Percentiles rank a stretch among this genome's conserved stretches.
Evolutionary conservation across 2,797 vertebrate genomes (phyloP).

Genomic region (Chaenodraco wilsoni): DNA sequence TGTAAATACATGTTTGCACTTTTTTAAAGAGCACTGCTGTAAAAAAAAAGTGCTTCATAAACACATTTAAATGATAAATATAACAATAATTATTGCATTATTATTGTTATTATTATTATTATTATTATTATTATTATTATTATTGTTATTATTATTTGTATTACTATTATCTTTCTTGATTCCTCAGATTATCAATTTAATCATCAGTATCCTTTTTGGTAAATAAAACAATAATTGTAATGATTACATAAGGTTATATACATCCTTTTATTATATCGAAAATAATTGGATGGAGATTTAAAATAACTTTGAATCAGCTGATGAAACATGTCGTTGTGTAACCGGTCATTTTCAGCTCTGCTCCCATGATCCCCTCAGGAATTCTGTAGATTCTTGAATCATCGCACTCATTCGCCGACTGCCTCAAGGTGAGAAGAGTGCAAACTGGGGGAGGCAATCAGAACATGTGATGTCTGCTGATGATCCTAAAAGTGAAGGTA

Average conservation of each 20-base stretch:
- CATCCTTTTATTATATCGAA: background rate
- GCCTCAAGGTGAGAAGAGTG: background rate
- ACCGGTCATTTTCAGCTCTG: constrained; percentile 12
- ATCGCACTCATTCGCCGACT: background rate
- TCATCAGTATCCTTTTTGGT: background rate
- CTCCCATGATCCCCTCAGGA: constrained; percentile 56
- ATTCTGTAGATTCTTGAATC: constrained; percentile 34
- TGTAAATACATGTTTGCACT: too few species aligned
- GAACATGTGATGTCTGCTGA: constrained; percentile 44
- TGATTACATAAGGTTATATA: background rate
- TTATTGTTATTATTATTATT: too few species aligned
- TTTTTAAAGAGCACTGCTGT: too few species aligned
- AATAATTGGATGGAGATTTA: background rate
- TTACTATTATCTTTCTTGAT: too few species aligned
- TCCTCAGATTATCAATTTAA: background rate
- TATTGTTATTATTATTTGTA: too few species aligned
- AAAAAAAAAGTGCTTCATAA: too few species aligned
- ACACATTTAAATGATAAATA: too few species aligned
- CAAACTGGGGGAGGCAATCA: background rate
- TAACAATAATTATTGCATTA: too few species aligned
- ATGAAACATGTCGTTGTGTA: constrained; percentile 16
- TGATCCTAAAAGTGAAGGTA: background rate
- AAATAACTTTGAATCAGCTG: background rate
- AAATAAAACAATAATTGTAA: too few species aligned
- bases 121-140: too few species aligned